Percentiles rank a stretch among this genome's conserved stretches.
These are phyloP conservation scores for Eublepharis macularius DNA, from an alignment of 2,113 vertebrate species.

Conservation along the genomic window DNA sequence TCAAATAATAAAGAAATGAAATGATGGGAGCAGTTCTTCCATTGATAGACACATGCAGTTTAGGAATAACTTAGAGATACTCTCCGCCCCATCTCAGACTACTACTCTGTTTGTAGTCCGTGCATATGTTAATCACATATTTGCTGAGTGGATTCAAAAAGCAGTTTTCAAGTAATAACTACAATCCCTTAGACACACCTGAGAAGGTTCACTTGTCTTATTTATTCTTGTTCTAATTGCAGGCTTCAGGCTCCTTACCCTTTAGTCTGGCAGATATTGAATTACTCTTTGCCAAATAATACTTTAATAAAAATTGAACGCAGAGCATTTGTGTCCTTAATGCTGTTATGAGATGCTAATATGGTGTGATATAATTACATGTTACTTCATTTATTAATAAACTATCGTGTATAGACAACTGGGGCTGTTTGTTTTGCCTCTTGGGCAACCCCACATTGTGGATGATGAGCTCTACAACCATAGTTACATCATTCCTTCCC, in stretches of 20 bases:
- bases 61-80: background rate
- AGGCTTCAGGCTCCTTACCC: background rate
- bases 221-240: constrained; percentile 17
- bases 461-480: background rate
- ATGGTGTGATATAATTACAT: background rate
- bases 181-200: constrained; percentile 14
- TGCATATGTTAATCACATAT: background rate
- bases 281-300: constrained; percentile 10
- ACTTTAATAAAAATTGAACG: constrained; percentile 32
- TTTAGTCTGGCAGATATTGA: constrained; percentile 1
- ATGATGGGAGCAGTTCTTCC: background rate
- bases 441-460: background rate
- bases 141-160: background rate
- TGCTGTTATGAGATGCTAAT: background rate
- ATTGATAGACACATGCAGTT: background rate
- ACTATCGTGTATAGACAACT: background rate
- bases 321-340: background rate
- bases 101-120: background rate
- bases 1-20: background rate
- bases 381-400: background rate
- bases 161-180: constrained; percentile 19
- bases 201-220: background rate
- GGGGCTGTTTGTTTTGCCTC: background rate
- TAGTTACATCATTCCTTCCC: background rate
- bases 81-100: background rate